Percentiles rank a stretch among this genome's conserved stretches.
These are phyloP conservation scores for Acanthochromis polyacanthus DNA, from an alignment of 2,113 vertebrate genomes.

Conservation along the genomic window DNA sequence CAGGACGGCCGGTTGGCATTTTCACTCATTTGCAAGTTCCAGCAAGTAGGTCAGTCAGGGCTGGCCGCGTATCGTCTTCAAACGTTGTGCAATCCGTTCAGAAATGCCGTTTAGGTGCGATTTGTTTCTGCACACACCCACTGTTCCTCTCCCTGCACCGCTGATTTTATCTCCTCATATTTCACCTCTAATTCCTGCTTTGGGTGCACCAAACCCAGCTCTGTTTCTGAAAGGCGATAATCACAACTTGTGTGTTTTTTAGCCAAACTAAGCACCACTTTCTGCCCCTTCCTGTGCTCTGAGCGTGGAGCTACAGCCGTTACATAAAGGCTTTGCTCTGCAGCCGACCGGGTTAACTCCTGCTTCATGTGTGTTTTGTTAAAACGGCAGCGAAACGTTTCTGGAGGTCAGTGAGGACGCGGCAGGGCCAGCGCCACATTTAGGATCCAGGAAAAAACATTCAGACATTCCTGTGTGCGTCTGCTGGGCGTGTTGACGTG, in stretches of 20 bases:
- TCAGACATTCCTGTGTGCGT: conserved; percentile 73
- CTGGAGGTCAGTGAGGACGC: conserved; percentile 57
- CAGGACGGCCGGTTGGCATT: not conserved
- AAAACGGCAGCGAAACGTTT: conserved; percentile 14
- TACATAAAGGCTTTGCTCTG: conserved; percentile 54
- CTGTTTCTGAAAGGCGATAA: not conserved
- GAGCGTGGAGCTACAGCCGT: conserved; percentile 35
- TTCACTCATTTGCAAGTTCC: conserved; percentile 40
- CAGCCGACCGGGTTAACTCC: conserved; percentile 49
- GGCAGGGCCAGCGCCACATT: conserved; percentile 54
- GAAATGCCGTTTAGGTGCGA: conserved; percentile 17
- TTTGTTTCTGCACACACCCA: conserved; percentile 44
- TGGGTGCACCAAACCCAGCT: conserved; percentile 16
- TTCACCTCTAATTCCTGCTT: conserved; percentile 4
- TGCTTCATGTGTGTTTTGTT: not conserved
- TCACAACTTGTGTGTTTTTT: no score
- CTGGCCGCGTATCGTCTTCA: conserved; percentile 19
- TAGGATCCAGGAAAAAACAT: conserved; percentile 74
- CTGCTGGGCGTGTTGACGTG: conserved; percentile 54
- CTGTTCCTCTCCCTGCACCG: not conserved
- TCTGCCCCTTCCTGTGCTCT: not conserved
- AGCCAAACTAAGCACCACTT: no score
- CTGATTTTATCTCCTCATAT: conserved; percentile 15
- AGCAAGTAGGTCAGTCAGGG: conserved; percentile 29
- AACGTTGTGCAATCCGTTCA: conserved; percentile 54